These are phyloP conservation scores for Pseudocheirus occidentalis DNA, from an alignment of 2,797 vertebrate genomes.

Conservation along the genomic window DNA sequence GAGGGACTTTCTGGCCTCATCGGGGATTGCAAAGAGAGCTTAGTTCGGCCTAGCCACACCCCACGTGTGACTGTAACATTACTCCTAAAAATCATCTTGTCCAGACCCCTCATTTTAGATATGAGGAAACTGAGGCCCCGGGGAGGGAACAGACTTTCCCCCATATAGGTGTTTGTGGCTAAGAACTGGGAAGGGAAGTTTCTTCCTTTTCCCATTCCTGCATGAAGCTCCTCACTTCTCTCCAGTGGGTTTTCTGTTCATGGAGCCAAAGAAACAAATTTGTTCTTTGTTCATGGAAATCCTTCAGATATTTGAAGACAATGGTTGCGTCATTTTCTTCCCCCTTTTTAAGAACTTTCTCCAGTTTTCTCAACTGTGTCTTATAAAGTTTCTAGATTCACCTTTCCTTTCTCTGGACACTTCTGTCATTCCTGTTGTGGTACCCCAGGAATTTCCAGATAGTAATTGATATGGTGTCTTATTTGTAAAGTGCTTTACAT, in stretches of 20 bases:
- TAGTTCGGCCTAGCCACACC: background rate
- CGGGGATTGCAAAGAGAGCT: background rate
- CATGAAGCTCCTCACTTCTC: background rate
- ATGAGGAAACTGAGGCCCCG: background rate
- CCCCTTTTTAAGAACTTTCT: background rate
- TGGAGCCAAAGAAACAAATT: constrained; percentile 24
- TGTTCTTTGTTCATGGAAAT: constrained; percentile 1
- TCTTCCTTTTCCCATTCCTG: background rate
- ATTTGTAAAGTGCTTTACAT: background rate
- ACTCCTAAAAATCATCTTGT: background rate
- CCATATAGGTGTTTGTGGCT: background rate
- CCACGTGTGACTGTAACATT: background rate
- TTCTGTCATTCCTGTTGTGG: background rate
- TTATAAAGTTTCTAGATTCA: constrained; percentile 33
- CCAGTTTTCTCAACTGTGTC: constrained; percentile 45
- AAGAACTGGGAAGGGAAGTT: background rate
- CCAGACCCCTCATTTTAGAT: background rate
- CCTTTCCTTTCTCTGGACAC: background rate
- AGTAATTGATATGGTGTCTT: background rate
- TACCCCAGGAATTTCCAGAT: background rate
- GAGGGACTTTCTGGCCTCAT: background rate
- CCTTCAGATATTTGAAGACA: constrained; percentile 16
- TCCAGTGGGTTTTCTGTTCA: constrained; percentile 8
- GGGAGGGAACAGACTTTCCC: background rate
- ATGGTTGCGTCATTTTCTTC: background rate